Evolutionary conservation across 2,888 invertebrate genomes (phyloP).

Genomic region (Nymphalis urticae): DNA sequence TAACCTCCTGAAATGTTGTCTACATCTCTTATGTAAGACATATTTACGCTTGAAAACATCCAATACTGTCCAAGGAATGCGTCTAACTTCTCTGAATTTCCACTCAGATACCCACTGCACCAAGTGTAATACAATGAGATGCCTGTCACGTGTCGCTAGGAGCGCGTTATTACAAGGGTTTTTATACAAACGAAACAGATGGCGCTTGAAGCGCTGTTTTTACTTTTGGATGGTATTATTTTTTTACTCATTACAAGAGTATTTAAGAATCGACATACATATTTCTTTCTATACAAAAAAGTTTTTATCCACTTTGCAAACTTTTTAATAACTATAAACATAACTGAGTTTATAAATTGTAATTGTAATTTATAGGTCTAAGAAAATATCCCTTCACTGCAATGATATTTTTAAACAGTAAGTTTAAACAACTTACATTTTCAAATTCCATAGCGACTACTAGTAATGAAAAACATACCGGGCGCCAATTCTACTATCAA

Average conservation of each 20-base stretch:
- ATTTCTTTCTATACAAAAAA: neutral
- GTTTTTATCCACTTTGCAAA: no score
- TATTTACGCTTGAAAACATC: neutral
- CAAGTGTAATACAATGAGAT: constrained; percentile 5
- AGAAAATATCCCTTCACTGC: neutral
- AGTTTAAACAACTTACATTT: neutral
- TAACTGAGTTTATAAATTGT: no score
- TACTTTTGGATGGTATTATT: neutral
- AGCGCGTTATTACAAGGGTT: constrained; percentile 17
- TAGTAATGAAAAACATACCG: constrained; percentile 12
- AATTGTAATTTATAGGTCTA: no score
- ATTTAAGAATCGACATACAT: neutral
- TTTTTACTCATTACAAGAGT: neutral
- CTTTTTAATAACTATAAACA: no score
- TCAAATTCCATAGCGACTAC: constrained; percentile 17
- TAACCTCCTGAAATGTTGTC: constrained; percentile 7
- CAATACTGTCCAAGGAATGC: neutral
- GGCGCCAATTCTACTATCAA: no score
- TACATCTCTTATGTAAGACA: neutral
- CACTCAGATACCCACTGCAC: neutral
- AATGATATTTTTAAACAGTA: neutral
- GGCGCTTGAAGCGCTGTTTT: constrained; percentile 18
- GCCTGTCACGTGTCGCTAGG: constrained; percentile 15
- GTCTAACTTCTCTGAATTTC: neutral
- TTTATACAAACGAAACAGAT: constrained; percentile 30